Evolutionary conservation across 2,113 vertebrate genomes (phyloP), one percentile per base, ranked within the genome.

Genomic region (Coryphaenoides rupestris): DNA sequence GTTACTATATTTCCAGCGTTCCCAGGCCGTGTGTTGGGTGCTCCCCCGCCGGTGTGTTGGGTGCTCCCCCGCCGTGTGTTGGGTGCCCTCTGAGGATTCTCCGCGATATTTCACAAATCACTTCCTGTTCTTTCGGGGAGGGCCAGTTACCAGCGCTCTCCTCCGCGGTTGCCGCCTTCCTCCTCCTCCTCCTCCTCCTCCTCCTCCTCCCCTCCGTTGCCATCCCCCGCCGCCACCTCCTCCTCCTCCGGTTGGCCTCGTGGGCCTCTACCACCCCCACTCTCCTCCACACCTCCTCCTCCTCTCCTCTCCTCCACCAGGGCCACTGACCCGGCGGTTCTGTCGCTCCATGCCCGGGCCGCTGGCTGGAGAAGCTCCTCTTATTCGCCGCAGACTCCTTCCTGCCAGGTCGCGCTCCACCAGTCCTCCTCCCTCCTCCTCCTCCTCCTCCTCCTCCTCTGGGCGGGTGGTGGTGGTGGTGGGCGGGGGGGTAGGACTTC

Each of bases 321-420:
- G 33, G 13, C 9, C 33, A 15, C 86, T 88, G 50, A 92, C 85
- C 59, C 94, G 87, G 4, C 95, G 90, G 77, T 93, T 95, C 82
- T 96, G 95, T 15, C 95, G 86, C 54, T 96, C 95, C 92, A 95
- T 94, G 61, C 93, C n/a, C 91, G 0, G 95, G 95, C 26, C 95
- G 87, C 87, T 96, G 95, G 75, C 94, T 95, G 0, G 95, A 95
- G 77, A 96, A 96, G 82, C 95, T 96, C 65, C 95, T 88, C 78
- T 96, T 96, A 72, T 94, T 96, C 13, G 88, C 78, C 0, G 83
- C 80, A 4, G 86, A 85, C 57, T 91, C 91, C 76, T 91, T 92
- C 5, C 87, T 0, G 70, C 33, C 65, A 89, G 81, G 4, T 92
- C 90, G 13, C 92, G 81, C n/a, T 94, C 93, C 0, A 83, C 81